Percentiles rank a stretch among this genome's conserved stretches.
Evolutionary conservation across 2,888 invertebrate genomes (phyloP).

Genomic region (Ennomos erosarius): DNA sequence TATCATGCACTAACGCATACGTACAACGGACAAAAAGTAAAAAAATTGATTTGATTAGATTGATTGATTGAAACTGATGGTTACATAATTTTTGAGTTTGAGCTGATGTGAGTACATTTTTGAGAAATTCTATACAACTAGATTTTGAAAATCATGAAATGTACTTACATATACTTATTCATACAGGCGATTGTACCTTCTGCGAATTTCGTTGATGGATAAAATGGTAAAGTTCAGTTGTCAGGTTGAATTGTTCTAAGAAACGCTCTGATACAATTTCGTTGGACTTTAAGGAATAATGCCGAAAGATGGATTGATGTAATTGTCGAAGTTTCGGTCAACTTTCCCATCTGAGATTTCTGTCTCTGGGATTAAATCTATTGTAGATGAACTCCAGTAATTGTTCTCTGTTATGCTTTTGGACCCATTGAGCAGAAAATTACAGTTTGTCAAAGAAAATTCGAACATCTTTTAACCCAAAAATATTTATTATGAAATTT

Average conservation of each 20-base stretch:
- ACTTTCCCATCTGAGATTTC: slow-evolving; percentile 36
- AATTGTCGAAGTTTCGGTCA: slow-evolving; percentile 38
- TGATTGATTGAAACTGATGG: too few species aligned
- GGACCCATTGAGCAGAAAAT: slow-evolving; percentile 13
- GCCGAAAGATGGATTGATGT: slow-evolving; percentile 42
- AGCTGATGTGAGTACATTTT: too few species aligned
- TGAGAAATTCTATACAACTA: too few species aligned
- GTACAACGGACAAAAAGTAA: too few species aligned
- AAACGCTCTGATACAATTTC: slow-evolving; percentile 38
- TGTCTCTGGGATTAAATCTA: slow-evolving; percentile 30
- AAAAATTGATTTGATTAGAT: too few species aligned
- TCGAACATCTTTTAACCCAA: background rate
- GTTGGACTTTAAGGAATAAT: slow-evolving; percentile 38
- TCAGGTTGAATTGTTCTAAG: slow-evolving; percentile 33
- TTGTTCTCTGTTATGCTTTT: slow-evolving; percentile 25
- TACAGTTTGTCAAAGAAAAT: slow-evolving; percentile 15
- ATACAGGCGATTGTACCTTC: too few species aligned
- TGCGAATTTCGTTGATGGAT: slow-evolving; percentile 18
- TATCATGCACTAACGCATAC: too few species aligned
- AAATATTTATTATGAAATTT: too few species aligned
- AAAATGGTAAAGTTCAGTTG: slow-evolving; percentile 28
- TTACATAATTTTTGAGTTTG: too few species aligned
- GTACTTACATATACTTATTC: too few species aligned
- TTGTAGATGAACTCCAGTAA: slow-evolving; percentile 26
- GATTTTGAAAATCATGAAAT: too few species aligned